Base-by-base conservation (phyloP, 1,140 invertebrate genomes). In the Atta colombica region DNA sequence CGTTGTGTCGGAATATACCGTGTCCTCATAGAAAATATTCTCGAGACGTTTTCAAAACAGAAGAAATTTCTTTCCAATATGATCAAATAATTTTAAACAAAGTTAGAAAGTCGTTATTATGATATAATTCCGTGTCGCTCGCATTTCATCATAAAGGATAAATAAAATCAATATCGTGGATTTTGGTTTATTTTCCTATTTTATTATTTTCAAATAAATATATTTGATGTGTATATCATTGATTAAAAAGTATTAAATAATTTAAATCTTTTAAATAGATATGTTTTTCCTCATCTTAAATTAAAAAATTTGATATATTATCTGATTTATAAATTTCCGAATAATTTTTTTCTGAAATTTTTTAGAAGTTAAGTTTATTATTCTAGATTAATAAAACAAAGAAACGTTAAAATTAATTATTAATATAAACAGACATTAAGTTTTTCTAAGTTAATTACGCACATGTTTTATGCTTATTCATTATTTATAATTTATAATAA, bases 51-150 rank as follows among this genome's bases (percentile, higher is more conserved):
- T 31, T 25, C 10, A 10, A 35, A 25, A 35, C 8, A 25, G 18
- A 58, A 25, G 45, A 65, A 77, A 25, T 25, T 25, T 4, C 14
- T 60, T 81, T 25, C 2, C 28, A 71, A 71, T 18, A 12, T 53
- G 4, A 81, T 71, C 16, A 16, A 55, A 45, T 60, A 3, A 55
- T 58, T 81, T 81, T n/a, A n/a, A 80, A 80, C 7, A 0, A 45
- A 71, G 16, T 81, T 81, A 71, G 18, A 51, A 45, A 71, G 21
- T 71, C 35, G 1, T 49, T 7, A 55, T 1, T 39, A 31, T 28
- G 28, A 39, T 2, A 35, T 10, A n/a, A 68, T 80, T 8, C 4
- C 18, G 8, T 66, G 10, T 7, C 39, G 7, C 5, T 66, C 1
- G 28, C 2, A 21, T 80, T 21, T 1, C 5, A 14, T n/a, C 49